Base-by-base conservation (phyloP, 2,113 vertebrate species). In the Cynoglossus semilaevis region DNA sequence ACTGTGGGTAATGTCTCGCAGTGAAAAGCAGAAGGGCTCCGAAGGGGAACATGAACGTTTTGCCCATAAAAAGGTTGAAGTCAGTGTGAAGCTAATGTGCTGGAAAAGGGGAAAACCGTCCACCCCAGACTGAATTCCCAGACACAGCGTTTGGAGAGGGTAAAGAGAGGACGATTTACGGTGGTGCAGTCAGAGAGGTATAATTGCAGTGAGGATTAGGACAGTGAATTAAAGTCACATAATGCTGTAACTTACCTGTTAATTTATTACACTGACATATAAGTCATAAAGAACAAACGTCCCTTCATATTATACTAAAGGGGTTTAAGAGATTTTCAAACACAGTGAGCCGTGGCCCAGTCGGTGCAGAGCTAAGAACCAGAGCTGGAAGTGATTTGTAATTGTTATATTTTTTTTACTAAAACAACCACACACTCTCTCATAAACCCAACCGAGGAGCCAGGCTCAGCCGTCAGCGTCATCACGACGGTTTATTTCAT, bases 171-270 rank as follows among this genome's bases (percentile, higher is more conserved):
- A 50, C 67, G 54, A 66, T 77, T 79, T 69, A 72, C 54, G 53
- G 70, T 15, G 2, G 19, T 29, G 40, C 11, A 15, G 47, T 15
- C 17, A 0, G 13, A 41, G 62, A 57, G 34, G 49, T n/a, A 9
- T 19, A 41, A 63, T 46, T 41, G 22, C 60, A 50, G 11, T 45
- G 22, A 72, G 51, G 29, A 51, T 56, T n/a, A 50, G 49, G 47
- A 36, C 36, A 15, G 63, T 58, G 22, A 67, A 66, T 67, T 36
- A 49, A 65, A 65, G 12, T 37, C 38, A 43, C 40, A n/a, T 42
- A 50, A 43, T 45, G 42, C 51, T 65, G 34, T 9, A 70, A 88
- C 85, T 87, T 88, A 87, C 83, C 86, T 85, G 71, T 66, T 43
- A 16, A 53, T 29, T 40, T 49, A 58, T 56, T 51, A 49, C 57